Base-by-base conservation (phyloP, 2,888 invertebrate genomes). In the Helobdella robusta region DNA sequence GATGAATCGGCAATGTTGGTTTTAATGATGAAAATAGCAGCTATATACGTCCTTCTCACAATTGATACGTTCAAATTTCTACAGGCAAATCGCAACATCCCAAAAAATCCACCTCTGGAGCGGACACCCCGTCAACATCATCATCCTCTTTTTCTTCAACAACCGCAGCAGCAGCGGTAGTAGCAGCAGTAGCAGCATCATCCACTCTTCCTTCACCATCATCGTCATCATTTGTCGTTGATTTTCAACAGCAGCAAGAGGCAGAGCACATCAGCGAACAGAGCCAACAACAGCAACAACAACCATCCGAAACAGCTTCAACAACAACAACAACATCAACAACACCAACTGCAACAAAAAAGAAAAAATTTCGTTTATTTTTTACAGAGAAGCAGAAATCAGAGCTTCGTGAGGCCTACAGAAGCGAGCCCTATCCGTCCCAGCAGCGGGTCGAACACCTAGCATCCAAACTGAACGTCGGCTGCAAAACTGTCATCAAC, bases 311-410 rank as follows among this genome's bases (percentile, higher is more conserved):
- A 34, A 6, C 59, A 59, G 36, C 59, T 15, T 5, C 35, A 36
- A 4, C 50, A 50, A 50, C 50, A 50, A 54, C 54, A 54, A 54
- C 54, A 4, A 28, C 54, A 20, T 15, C 23, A 35, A 59, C 59
- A 34, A 34, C 54, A 54, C n/a, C 34, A 6, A 23, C 25, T 4
- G n/a, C 28, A 23, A 54, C 11, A 32, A 70, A 73, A 58, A 74
- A 74, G 62, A 79, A 79, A 69, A 74, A 77, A 64, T 92, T 95
- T 75, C 84, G 97, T 18, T 93, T 97, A 0, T 84, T 97, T 34
- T 98, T 98, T 83, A 92, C 92, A 32, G 95, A 97, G 76, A 94
- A 95, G 76, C 98, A 98, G 78, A 98, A 97, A 77, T 95, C 97
- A 78, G 92, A 93, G 0, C 83, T 98, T 36, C 84, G 91, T 68